Conservation (phyloP, 2,113 vertebrate genomes). For the Colaptes auratus region DNA sequence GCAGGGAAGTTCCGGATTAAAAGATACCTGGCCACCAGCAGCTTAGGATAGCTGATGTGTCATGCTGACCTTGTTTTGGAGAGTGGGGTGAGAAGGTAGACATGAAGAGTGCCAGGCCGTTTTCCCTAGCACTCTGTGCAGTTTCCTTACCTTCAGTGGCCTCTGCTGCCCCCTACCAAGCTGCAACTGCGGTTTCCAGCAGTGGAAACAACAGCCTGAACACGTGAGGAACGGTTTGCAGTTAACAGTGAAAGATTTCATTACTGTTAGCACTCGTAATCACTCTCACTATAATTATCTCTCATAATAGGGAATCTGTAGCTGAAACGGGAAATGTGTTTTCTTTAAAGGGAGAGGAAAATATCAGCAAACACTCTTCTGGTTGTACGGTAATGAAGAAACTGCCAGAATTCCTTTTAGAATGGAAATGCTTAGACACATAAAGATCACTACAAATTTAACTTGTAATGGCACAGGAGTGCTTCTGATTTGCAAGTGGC, state of each 20-base stretch:
- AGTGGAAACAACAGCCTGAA: not conserved
- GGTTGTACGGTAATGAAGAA: not conserved
- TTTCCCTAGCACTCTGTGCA: not conserved
- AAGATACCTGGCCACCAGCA: not conserved
- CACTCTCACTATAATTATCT: not conserved
- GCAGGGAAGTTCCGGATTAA: not conserved
- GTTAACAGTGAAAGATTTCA: not conserved
- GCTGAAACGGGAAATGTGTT: not conserved
- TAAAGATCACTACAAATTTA: not conserved
- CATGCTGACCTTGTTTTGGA: not conserved
- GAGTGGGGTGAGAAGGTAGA: not conserved
- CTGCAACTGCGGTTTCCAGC: not conserved
- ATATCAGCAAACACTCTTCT: not conserved
- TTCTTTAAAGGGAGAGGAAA: not conserved
- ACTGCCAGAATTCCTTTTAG: not conserved
- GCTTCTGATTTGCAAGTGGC: not conserved
- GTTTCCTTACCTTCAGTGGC: not conserved
- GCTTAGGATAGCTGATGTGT: not conserved
- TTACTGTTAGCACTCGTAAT: not conserved
- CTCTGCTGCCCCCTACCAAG: slow-evolving; percentile 58
- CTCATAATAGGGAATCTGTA: not conserved
- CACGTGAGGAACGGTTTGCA: rapidly evolving
- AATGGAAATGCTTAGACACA: not conserved
- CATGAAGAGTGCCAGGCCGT: not conserved
- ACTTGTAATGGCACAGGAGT: not conserved